phyloP scores from a whole-genome alignment of 2,888 invertebrate genomes.

The Diarsia mendica region DNA sequence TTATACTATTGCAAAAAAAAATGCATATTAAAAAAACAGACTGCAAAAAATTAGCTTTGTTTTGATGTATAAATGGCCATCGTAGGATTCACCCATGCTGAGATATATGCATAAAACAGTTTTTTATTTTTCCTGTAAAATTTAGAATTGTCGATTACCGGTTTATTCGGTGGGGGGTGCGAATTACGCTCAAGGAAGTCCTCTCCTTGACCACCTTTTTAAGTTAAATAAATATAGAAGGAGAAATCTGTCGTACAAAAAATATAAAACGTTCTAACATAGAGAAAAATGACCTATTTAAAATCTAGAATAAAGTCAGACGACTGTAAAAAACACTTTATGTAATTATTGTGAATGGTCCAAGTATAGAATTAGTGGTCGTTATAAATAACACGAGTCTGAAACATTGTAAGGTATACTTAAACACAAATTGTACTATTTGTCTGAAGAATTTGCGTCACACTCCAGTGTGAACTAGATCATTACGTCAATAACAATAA shows the following conservation, averaged over 20 bases:
- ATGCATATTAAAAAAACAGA: too few relatives aligned
- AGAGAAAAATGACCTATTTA: not conserved
- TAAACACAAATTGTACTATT: conserved; percentile 33
- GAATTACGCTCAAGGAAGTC: conserved; percentile 38
- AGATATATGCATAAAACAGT: too few relatives aligned
- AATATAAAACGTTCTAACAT: not conserved
- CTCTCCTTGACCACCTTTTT: conserved; percentile 29
- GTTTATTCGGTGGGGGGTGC: too few relatives aligned
- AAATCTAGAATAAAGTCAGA: not conserved
- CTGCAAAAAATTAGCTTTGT: too few relatives aligned
- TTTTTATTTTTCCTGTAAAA: too few relatives aligned
- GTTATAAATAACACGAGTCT: conserved; percentile 15
- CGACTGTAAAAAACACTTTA: not conserved
- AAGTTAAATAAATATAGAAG: conserved; percentile 9
- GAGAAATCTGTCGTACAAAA: conserved; percentile 6
- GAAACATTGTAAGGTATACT: conserved; percentile 30
- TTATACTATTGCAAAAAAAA: too few relatives aligned
- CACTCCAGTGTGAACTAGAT: conserved; percentile 31
- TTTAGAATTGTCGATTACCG: too few relatives aligned
- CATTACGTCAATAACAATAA: conserved; percentile 49
- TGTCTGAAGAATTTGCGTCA: conserved; percentile 35
- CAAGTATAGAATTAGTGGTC: conserved; percentile 9
- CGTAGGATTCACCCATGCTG: too few relatives aligned
- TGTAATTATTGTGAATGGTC: not conserved
- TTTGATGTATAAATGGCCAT: too few relatives aligned